phyloP scores from a whole-genome alignment of 1,140 invertebrate species.

The Drosophila pectinifera region DNA sequence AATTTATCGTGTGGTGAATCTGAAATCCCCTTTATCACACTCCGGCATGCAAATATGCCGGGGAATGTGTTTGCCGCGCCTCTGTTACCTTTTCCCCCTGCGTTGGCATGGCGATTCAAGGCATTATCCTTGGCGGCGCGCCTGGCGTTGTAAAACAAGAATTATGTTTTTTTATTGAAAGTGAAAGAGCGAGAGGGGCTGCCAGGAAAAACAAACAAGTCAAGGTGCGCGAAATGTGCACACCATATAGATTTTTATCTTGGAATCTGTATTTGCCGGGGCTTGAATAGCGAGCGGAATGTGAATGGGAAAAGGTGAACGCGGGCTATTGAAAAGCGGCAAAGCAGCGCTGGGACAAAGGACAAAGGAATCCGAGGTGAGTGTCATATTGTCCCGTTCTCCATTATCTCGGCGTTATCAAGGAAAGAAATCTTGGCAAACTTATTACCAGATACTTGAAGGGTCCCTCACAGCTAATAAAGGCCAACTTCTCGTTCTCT shows the following conservation, averaged over 20 bases:
- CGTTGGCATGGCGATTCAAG: constrained; percentile 58
- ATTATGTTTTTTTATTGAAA: constrained; percentile 71
- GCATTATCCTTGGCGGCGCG: constrained; percentile 43
- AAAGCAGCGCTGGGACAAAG: not conserved
- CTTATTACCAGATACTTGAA: constrained; percentile 60
- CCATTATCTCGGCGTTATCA: constrained; percentile 28
- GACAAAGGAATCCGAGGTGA: constrained; percentile 10
- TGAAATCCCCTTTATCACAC: constrained; percentile 64
- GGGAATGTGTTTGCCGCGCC: constrained; percentile 15
- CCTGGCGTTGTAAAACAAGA: constrained; percentile 54
- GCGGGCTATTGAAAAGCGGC: constrained; percentile 12
- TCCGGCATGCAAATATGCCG: constrained; percentile 30
- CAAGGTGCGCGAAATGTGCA: constrained; percentile 56
- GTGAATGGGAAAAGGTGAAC: constrained; percentile 11
- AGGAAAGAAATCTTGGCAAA: constrained; percentile 35
- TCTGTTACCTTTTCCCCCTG: constrained; percentile 2
- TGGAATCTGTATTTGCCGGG: constrained; percentile 35
- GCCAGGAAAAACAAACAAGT: constrained; percentile 24
- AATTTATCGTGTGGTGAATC: constrained; percentile 78
- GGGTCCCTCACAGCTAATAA: constrained; percentile 53
- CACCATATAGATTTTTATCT: constrained; percentile 46
- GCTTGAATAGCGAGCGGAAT: constrained; percentile 2
- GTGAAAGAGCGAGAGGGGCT: constrained; percentile 10
- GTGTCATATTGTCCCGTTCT: not conserved
- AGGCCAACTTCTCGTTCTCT: constrained; percentile 53